Conservation (phyloP, 2,797 vertebrate genomes). For the Semaprochilodus insignis region DNA sequence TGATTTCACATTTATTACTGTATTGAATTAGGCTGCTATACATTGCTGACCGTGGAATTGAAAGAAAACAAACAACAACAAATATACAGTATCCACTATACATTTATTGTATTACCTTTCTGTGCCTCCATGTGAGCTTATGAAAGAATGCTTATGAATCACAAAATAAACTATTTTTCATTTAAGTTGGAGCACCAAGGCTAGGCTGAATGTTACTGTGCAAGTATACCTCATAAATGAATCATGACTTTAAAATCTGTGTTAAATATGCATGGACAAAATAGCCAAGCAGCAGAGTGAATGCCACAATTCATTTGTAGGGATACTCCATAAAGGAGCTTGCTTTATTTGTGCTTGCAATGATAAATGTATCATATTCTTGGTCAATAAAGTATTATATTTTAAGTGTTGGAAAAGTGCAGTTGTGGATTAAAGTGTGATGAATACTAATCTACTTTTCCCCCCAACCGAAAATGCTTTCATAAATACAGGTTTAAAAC, state of each 20-base stretch:
- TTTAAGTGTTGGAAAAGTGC: conserved; percentile 37
- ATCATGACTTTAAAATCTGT: neutral
- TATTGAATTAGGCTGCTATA: neutral
- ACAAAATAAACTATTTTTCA: conserved; percentile 17
- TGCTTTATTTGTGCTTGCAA: conserved; percentile 29
- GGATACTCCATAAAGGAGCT: conserved; percentile 19
- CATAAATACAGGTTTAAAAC: too few relatives aligned
- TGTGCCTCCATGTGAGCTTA: conserved; percentile 36
- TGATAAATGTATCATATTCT: neutral
- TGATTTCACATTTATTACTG: neutral
- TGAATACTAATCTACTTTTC: neutral
- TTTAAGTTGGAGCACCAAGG: conserved; percentile 13
- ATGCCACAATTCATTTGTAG: conserved; percentile 28
- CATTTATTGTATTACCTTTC: conserved; percentile 12
- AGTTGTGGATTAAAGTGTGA: neutral
- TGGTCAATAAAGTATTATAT: conserved; percentile 55
- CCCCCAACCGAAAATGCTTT: neutral
- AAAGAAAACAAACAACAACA: too few relatives aligned
- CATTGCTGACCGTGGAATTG: neutral
- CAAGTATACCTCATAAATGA: conserved; percentile 1
- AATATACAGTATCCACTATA: neutral
- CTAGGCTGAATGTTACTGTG: conserved; percentile 14
- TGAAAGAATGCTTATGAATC: neutral
- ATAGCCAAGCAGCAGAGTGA: neutral
- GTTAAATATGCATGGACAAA: neutral